Conservation (phyloP, 2,797 vertebrate species). For the Pangasius sanitwongsei region DNA sequence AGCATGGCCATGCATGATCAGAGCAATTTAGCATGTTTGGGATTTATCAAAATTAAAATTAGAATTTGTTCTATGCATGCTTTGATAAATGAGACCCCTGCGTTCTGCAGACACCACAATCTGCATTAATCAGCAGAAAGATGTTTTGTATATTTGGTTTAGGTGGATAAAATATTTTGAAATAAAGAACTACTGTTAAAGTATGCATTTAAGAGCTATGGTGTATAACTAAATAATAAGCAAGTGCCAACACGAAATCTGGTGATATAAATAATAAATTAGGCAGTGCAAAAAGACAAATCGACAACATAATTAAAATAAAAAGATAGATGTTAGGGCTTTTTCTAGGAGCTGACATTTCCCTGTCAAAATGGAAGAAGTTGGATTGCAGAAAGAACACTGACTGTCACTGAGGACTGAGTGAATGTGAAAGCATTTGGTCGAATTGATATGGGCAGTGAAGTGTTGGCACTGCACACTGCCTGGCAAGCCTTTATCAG, state of each 20-base stretch:
- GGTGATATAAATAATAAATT: background rate
- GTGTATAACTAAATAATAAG: background rate
- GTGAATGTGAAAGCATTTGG: slow-evolving; percentile 32
- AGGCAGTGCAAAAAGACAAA: background rate
- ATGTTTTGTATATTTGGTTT: background rate
- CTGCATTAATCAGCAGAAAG: background rate
- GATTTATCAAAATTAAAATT: background rate
- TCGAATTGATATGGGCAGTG: slow-evolving; percentile 36
- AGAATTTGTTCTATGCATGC: background rate
- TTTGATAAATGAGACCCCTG: background rate
- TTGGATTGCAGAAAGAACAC: background rate
- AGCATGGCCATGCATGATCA: background rate
- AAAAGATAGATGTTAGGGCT: background rate
- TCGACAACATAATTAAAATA: background rate
- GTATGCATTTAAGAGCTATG: background rate
- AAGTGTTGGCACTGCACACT: slow-evolving; percentile 22
- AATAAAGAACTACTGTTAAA: background rate
- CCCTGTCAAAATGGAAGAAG: slow-evolving; percentile 14
- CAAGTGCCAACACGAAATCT: background rate
- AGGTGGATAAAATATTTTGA: background rate
- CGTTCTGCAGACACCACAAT: background rate
- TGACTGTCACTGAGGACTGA: background rate
- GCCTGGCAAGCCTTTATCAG: slow-evolving; percentile 35
- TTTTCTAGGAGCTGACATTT: slow-evolving; percentile 13
- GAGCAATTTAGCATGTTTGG: background rate